These are phyloP conservation scores for Ophion obscuratus DNA, from an alignment of 2,888 invertebrate species.

Conservation along the genomic window DNA sequence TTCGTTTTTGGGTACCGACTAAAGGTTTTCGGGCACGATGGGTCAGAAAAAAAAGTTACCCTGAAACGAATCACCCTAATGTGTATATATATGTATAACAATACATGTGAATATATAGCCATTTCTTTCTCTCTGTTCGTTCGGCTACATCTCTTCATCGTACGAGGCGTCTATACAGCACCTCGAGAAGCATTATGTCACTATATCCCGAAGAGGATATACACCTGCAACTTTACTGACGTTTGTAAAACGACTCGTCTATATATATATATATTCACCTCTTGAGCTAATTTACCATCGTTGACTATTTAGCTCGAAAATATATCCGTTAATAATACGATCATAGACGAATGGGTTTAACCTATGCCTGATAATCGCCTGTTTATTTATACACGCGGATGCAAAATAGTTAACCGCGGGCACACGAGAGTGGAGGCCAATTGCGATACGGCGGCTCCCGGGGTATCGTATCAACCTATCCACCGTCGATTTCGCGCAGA, in stretches of 20 bases:
- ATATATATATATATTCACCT: not conserved
- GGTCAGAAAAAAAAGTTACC: no score
- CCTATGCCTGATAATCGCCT: not conserved
- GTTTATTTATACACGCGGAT: slow-evolving; percentile 15
- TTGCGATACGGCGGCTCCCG: not conserved
- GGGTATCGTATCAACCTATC: not conserved
- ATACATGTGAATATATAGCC: not conserved
- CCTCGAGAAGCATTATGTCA: slow-evolving; percentile 63
- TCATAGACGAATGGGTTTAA: not conserved
- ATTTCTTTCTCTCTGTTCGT: slow-evolving; percentile 45
- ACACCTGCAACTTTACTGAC: slow-evolving; percentile 53
- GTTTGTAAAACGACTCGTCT: slow-evolving; percentile 29
- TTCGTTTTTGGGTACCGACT: no score
- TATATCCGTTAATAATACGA: slow-evolving; percentile 4
- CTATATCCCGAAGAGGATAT: slow-evolving; percentile 9
- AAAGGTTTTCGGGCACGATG: no score
- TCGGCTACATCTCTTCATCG: slow-evolving; percentile 42
- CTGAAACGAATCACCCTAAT: no score
- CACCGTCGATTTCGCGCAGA: no score
- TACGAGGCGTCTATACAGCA: slow-evolving; percentile 21
- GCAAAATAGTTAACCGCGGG: not conserved
- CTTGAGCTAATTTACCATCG: slow-evolving; percentile 21
- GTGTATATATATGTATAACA: not conserved
- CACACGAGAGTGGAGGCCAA: slow-evolving; percentile 1
- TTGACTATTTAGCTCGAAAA: slow-evolving; percentile 14